Percentiles rank a stretch among this genome's conserved stretches.
These are phyloP conservation scores for Microtus montanus DNA, from an alignment of 2,113 vertebrate genomes.

Conservation along the genomic window DNA sequence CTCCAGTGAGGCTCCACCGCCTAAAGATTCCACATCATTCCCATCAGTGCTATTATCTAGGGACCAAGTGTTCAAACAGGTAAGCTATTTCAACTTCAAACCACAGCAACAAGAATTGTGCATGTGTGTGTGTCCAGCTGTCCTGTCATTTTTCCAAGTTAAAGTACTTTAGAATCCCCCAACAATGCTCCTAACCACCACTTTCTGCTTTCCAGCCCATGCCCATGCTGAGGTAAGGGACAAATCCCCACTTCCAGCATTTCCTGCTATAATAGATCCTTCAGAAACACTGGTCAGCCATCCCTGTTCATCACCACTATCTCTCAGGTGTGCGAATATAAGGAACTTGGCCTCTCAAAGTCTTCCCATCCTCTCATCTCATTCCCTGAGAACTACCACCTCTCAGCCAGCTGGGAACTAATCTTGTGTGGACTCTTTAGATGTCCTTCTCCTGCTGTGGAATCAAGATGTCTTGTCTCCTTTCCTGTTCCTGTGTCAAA, in stretches of 20 bases:
- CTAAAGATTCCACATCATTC: too few relatives aligned
- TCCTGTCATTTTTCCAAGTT: neutral
- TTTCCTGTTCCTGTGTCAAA: neutral
- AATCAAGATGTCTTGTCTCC: neutral
- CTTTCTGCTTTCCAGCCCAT: rapidly evolving
- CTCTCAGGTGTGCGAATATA: neutral
- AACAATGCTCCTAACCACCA: neutral
- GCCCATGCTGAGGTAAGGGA: neutral
- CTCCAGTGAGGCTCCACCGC: too few relatives aligned
- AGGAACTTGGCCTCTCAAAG: neutral
- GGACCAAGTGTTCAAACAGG: neutral
- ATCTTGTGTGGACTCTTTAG: too few relatives aligned
- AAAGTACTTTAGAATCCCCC: neutral
- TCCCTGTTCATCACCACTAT: neutral
- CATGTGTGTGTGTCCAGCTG: neutral
- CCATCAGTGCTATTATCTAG: too few relatives aligned
- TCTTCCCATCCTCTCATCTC: too few relatives aligned
- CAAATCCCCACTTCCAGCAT: neutral
- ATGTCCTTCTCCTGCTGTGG: neutral
- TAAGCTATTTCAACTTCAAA: neutral
- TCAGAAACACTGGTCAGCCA: neutral
- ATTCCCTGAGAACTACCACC: neutral
- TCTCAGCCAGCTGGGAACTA: neutral
- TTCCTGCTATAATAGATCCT: neutral
- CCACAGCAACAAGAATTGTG: neutral